A percentile compares a stretch with the other conserved stretches of the same genome.
These are phyloP conservation scores for Silurus aristotelis DNA, from an alignment of 2,797 vertebrate species.

Conservation along the genomic window DNA sequence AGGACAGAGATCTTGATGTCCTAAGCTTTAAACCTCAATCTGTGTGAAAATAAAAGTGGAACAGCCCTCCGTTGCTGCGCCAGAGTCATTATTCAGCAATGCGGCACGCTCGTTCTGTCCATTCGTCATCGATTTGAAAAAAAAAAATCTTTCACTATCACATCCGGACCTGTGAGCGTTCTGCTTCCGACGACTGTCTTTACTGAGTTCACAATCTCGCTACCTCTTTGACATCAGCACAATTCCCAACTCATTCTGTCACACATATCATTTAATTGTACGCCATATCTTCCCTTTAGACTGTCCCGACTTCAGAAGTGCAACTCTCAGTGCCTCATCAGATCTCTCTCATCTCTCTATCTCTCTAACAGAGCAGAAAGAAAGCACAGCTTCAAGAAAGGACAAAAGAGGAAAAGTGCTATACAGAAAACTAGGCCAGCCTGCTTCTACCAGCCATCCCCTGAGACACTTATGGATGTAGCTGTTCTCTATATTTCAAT, in stretches of 20 bases:
- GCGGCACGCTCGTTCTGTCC: not conserved
- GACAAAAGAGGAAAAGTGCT: slow-evolving; percentile 37
- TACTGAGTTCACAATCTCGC: not conserved
- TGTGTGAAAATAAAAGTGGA: not conserved
- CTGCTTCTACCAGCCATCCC: slow-evolving; percentile 17
- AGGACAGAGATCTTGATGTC: not conserved
- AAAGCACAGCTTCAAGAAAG: slow-evolving; percentile 46
- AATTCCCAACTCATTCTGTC: not conserved
- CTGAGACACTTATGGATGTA: slow-evolving; percentile 23
- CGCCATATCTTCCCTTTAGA: not conserved
- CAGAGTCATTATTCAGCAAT: not conserved
- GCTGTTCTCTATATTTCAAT: slow-evolving; percentile 12
- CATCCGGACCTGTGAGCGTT: not conserved
- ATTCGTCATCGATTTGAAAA: slow-evolving; percentile 7
- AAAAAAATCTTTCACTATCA: not conserved
- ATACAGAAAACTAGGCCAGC: slow-evolving; percentile 52
- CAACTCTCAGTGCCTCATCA: slow-evolving; percentile 29
- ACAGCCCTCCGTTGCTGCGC: not conserved
- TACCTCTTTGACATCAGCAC: slow-evolving; percentile 9
- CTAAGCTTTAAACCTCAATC: slow-evolving; percentile 6
- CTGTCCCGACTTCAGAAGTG: not conserved
- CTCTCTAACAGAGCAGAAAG: slow-evolving; percentile 47
- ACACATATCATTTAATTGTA: slow-evolving; percentile 9
- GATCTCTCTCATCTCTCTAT: slow-evolving; percentile 43
- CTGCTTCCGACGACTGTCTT: slow-evolving; percentile 14